Evolutionary conservation across 2,888 invertebrate genomes (phyloP).

Genomic region (Cybosia mesomella): DNA sequence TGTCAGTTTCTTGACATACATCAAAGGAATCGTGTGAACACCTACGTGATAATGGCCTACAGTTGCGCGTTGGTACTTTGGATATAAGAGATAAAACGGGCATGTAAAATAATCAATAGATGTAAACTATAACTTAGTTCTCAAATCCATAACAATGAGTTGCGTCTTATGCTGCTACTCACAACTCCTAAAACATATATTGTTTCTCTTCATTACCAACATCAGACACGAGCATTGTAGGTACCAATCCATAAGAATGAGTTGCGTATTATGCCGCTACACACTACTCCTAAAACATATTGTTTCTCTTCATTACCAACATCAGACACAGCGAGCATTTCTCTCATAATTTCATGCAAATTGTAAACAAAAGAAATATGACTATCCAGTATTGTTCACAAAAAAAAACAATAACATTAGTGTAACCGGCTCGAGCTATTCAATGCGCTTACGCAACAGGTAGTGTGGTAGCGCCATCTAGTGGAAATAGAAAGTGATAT

Average conservation of each 20-base stretch:
- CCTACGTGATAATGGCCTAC: not conserved
- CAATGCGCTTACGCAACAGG: slow-evolving; percentile 45
- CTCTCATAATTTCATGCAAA: slow-evolving; percentile 34
- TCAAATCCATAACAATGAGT: not conserved
- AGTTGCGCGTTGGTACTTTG: too few species aligned
- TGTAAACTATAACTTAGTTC: not conserved
- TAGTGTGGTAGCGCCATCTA: slow-evolving; percentile 67
- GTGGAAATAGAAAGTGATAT: slow-evolving; percentile 80
- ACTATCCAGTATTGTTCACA: slow-evolving; percentile 39
- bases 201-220: slow-evolving; percentile 1
- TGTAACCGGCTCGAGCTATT: slow-evolving; percentile 33
- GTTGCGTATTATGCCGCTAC: not conserved
- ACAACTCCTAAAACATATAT: slow-evolving; percentile 1
- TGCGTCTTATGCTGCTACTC: not conserved
- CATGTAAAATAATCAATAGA: too few species aligned
- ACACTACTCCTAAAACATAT: not conserved
- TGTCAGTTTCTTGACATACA: not conserved
- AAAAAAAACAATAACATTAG: slow-evolving; percentile 43
- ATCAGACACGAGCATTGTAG: slow-evolving; percentile 2
- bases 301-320: slow-evolving; percentile 1
- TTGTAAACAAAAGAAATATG: slow-evolving; percentile 43
- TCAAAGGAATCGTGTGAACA: not conserved
- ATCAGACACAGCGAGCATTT: slow-evolving; percentile 3
- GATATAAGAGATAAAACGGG: too few species aligned
- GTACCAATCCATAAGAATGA: not conserved